Conservation (phyloP, 2,888 invertebrate genomes). For the Hermodice carunculata region DNA sequence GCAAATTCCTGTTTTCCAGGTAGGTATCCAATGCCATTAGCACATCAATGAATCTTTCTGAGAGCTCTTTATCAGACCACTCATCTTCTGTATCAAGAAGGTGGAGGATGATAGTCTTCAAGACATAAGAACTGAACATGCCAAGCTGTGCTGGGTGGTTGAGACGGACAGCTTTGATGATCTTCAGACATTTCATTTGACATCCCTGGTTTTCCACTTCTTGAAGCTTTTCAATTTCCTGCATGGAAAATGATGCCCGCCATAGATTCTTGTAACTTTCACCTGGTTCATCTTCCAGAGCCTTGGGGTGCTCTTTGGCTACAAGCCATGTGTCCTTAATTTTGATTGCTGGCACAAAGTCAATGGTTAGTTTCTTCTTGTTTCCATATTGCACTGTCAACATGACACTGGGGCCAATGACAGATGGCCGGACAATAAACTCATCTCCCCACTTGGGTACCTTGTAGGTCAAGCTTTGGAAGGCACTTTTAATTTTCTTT, state of each 20-base stretch:
- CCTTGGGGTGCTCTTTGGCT: constrained; percentile 13
- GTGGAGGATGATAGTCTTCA: constrained; percentile 26
- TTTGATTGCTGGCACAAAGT: constrained; percentile 14
- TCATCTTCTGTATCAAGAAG: constrained; percentile 11
- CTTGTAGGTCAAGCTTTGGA: constrained; percentile 11
- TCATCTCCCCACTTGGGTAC: constrained; percentile 10
- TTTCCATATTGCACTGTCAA: constrained; percentile 16
- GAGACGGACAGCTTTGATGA: constrained; percentile 30
- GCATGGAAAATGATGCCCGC: constrained; percentile 14
- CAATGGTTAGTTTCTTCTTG: constrained; percentile 4
- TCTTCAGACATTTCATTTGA: constrained; percentile 24
- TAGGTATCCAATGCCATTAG: constrained; percentile 18
- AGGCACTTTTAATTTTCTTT: constrained; percentile 1
- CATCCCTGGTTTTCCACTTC: background rate
- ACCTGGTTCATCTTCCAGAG: background rate
- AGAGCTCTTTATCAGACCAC: constrained; percentile 21
- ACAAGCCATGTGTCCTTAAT: background rate
- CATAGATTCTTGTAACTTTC: constrained; percentile 15
- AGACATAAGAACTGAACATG: constrained; percentile 21
- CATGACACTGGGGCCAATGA: constrained; percentile 13
- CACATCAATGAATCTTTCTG: constrained; percentile 28
- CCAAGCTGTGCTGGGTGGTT: constrained; percentile 30
- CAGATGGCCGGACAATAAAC: background rate
- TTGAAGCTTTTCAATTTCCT: background rate
- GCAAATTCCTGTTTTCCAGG: constrained; percentile 9